phyloP scores from a whole-genome alignment of 2,113 vertebrate species.

The Ptilorrhoa leucosticta region DNA sequence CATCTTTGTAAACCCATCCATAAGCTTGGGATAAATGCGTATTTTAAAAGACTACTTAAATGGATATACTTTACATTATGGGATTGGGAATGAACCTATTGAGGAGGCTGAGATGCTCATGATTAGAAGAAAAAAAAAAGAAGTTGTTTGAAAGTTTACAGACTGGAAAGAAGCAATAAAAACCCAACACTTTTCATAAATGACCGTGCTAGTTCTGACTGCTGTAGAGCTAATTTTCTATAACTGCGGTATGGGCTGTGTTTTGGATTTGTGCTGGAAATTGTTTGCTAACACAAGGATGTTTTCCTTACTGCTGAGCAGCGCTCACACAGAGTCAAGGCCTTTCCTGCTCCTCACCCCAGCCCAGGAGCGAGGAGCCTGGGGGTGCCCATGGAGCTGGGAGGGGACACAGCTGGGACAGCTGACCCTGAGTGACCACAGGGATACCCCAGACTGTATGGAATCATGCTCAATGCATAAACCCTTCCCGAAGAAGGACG shows the following conservation, averaged over 20 bases:
- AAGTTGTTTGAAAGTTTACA: background rate
- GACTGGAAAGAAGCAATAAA: conserved; percentile 7
- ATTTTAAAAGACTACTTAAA: background rate
- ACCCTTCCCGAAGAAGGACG: background rate
- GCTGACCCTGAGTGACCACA: background rate
- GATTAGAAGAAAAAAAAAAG: background rate
- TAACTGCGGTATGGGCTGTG: background rate
- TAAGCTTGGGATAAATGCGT: background rate
- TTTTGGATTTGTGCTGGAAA: background rate
- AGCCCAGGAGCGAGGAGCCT: background rate
- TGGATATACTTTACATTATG: conserved; percentile 10
- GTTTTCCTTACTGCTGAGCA: background rate
- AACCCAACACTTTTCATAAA: background rate
- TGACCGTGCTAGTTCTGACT: background rate
- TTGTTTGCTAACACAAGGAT: background rate
- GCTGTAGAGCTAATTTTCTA: background rate
- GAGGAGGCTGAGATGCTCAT: background rate
- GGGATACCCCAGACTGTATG: background rate
- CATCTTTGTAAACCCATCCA: background rate
- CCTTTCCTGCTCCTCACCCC: background rate
- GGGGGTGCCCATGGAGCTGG: background rate
- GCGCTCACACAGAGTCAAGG: background rate
- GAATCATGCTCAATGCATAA: background rate
- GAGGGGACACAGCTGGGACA: background rate
- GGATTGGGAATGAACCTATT: background rate